Percentiles rank a stretch among this genome's conserved stretches.
Conservation (phyloP, 2,797 vertebrate species). For the Lutjanus argentimaculatus region DNA sequence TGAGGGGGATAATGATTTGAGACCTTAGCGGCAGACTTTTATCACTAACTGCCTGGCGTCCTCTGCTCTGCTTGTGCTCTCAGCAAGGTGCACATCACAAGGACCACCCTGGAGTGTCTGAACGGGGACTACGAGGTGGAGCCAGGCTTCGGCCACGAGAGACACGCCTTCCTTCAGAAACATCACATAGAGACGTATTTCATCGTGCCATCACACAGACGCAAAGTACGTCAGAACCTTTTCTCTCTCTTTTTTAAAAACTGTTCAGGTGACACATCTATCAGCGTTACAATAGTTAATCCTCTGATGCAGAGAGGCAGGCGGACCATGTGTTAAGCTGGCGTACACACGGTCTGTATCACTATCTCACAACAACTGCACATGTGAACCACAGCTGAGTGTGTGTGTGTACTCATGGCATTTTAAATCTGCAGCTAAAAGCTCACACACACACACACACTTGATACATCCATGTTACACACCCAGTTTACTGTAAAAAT, state of each 20-base stretch:
- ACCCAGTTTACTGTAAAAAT: constrained; percentile 38
- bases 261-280: constrained; percentile 49
- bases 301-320: constrained; percentile 53
- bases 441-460: background rate
- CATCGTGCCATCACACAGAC: constrained; percentile 97
- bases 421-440: constrained; percentile 42
- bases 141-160: constrained; percentile 94
- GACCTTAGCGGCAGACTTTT: constrained; percentile 30
- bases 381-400: constrained; percentile 26
- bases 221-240: constrained; percentile 87
- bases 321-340: constrained; percentile 52
- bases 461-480: constrained; percentile 14
- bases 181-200: constrained; percentile 98
- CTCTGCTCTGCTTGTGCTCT: constrained; percentile 49
- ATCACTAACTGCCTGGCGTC: constrained; percentile 46
- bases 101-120: constrained; percentile 95
- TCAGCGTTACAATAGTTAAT: constrained; percentile 64
- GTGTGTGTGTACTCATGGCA: background rate
- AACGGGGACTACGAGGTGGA: constrained; percentile 99
- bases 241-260: background rate
- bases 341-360: constrained; percentile 45
- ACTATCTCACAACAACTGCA: constrained; percentile 52
- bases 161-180: constrained; percentile 95
- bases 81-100: constrained; percentile 98
- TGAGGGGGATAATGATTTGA: constrained; percentile 53